phyloP scores from a whole-genome alignment of 23 tunicate genomes.

The Trididemnum nubilum region DNA sequence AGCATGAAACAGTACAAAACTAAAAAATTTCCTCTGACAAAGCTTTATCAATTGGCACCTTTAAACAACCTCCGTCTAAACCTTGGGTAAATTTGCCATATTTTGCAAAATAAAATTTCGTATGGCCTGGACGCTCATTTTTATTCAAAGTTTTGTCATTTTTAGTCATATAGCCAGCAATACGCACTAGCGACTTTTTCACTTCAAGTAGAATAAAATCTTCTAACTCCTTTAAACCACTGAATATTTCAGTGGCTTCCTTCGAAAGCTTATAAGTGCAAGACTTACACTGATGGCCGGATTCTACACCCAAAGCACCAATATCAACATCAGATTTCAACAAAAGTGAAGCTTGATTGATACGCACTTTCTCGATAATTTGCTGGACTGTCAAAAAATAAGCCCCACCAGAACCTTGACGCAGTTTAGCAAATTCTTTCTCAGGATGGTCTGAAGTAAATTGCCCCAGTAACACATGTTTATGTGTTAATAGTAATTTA shows the following conservation, averaged over 20 bases:
- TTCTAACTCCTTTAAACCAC: neutral
- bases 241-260: neutral
- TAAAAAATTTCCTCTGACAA: neutral
- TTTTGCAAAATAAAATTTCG: neutral
- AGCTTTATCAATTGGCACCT: neutral
- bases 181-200: neutral
- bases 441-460: conserved; percentile 2
- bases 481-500: neutral
- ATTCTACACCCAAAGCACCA: neutral
- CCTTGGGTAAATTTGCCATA: neutral
- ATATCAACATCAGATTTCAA: neutral
- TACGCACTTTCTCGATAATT: neutral
- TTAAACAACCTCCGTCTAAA: neutral
- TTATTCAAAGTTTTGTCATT: neutral
- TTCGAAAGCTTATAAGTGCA: neutral
- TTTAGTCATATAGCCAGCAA: neutral
- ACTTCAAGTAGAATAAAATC: neutral
- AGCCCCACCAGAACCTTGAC: conserved; percentile 7
- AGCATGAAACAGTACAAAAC: neutral
- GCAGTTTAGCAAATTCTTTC: neutral
- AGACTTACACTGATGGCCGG: neutral
- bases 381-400: neutral
- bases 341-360: neutral
- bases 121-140: neutral
- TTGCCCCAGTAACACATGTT: neutral